Evolutionary conservation across 2,113 vertebrate species (phyloP).

Genomic region (Albula glossodonta): DNA sequence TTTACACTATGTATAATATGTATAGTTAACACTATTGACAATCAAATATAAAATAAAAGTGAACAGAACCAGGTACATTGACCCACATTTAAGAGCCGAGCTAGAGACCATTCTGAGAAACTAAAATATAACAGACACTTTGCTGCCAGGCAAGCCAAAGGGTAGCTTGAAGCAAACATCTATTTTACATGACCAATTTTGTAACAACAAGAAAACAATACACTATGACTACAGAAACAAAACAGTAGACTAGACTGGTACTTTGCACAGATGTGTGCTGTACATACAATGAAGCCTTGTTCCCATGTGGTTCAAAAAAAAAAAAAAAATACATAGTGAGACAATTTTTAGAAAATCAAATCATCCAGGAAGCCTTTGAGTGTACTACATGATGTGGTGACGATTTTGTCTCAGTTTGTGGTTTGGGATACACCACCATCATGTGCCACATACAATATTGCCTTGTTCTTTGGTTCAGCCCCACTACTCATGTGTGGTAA

Average conservation of each 20-base stretch:
- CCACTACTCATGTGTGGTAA: too few species aligned
- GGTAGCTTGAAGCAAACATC: not conserved
- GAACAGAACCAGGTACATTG: too few species aligned
- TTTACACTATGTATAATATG: too few species aligned
- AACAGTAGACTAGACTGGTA: not conserved
- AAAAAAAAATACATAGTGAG: not conserved
- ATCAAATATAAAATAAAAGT: too few species aligned
- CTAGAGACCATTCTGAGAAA: too few species aligned
- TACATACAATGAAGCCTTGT: not conserved
- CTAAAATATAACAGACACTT: too few species aligned
- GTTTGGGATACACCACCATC: not conserved
- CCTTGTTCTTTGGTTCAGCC: not conserved
- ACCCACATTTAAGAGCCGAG: too few species aligned
- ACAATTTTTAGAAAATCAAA: not conserved
- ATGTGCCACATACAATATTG: not conserved
- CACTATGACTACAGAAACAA: too few species aligned
- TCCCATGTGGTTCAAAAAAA: not conserved
- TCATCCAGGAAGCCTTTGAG: not conserved
- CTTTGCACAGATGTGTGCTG: not conserved
- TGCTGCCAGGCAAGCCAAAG: not conserved
- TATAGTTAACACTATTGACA: too few species aligned
- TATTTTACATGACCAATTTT: not conserved
- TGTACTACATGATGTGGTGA: not conserved
- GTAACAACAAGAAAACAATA: too few species aligned
- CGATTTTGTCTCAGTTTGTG: not conserved